Conservation (phyloP, 2,797 vertebrate genomes). For the Pipistrellus nathusii region DNA sequence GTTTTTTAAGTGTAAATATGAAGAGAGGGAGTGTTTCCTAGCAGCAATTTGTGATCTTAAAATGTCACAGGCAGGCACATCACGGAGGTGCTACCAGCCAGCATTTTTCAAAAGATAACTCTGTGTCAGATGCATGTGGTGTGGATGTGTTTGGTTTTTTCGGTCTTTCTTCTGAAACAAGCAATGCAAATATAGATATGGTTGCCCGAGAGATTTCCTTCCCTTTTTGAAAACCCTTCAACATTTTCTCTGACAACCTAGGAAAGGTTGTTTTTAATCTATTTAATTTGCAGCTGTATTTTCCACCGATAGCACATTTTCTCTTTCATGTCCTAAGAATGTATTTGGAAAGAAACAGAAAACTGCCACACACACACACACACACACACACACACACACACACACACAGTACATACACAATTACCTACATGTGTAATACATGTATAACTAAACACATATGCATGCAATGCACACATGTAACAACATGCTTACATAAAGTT, state of each 20-base stretch:
- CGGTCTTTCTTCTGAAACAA: constrained; percentile 66
- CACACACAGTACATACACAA: neutral
- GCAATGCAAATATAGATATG: constrained; percentile 78
- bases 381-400: neutral
- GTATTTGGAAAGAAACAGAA: constrained; percentile 20
- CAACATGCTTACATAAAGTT: neutral
- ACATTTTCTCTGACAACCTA: constrained; percentile 69
- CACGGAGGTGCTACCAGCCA: constrained; percentile 67
- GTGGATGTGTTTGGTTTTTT: constrained; percentile 52
- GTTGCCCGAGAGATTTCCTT: constrained; percentile 5
- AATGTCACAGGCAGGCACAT: constrained; percentile 83
- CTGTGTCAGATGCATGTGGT: neutral
- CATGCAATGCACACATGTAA: neutral
- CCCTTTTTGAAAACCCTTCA: constrained; percentile 55
- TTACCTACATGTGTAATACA: neutral
- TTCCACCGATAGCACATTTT: constrained; percentile 68
- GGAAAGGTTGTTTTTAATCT: constrained; percentile 78
- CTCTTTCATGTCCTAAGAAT: constrained; percentile 12
- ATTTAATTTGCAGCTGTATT: constrained; percentile 77
- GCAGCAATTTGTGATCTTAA: constrained; percentile 83
- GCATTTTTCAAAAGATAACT: constrained; percentile 77
- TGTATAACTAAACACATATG: neutral
- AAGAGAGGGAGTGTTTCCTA: constrained; percentile 75
- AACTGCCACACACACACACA: neutral
- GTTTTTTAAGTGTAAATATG: constrained; percentile 80